Percentiles rank a stretch among this genome's conserved stretches.
Evolutionary conservation across 1,140 invertebrate species (phyloP).

Genomic region (Diorhabda elongata): DNA sequence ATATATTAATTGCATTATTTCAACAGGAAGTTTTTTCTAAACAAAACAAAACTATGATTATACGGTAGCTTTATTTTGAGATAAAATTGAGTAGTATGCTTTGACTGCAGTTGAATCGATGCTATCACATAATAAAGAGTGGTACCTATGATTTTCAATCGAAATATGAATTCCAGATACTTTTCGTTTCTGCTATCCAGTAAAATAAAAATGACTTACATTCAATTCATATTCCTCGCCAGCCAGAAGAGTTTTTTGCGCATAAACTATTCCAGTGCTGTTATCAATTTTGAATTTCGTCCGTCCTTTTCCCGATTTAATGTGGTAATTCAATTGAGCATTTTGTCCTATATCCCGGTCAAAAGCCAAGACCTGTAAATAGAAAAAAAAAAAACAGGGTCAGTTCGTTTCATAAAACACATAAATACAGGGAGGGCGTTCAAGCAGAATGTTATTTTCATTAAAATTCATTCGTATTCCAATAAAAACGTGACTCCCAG

Average conservation of each 20-base stretch:
- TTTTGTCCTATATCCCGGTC: slow-evolving; percentile 81
- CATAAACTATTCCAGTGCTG: slow-evolving; percentile 74
- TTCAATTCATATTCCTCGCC: slow-evolving; percentile 76
- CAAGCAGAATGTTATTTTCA: not conserved
- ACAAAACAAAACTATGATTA: no score
- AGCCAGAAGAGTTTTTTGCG: slow-evolving; percentile 62
- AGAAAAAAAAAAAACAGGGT: slow-evolving; percentile 7
- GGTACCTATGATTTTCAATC: no score
- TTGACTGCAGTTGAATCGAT: no score
- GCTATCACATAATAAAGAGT: no score
- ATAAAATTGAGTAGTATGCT: no score
- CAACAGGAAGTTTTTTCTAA: no score
- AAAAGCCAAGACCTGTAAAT: slow-evolving; percentile 71
- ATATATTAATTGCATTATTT: no score
- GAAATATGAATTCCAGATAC: no score
- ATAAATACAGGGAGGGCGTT: not conserved
- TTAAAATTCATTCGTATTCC: not conserved
- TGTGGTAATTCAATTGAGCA: slow-evolving; percentile 70
- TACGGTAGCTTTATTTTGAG: no score
- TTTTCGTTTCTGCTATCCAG: no score
- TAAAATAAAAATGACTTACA: slow-evolving; percentile 52
- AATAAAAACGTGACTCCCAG: no score
- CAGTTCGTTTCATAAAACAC: not conserved
- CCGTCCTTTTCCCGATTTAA: slow-evolving; percentile 70
- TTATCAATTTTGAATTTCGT: slow-evolving; percentile 76